Base-by-base conservation (phyloP, 1,140 invertebrate species). In the Caenorhabditis tropicalis region DNA sequence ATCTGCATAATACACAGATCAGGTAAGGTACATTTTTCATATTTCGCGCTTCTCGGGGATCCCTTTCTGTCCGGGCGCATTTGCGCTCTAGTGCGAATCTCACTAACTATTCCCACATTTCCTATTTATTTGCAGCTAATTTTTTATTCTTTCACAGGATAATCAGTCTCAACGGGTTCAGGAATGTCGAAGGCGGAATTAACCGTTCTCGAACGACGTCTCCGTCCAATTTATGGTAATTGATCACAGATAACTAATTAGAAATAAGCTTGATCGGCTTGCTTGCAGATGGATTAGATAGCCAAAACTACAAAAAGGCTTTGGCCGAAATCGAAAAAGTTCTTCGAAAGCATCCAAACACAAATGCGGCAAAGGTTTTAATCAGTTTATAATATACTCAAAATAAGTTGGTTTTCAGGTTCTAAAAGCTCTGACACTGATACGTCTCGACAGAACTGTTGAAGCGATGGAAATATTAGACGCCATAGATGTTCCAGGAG, bases 281-380 rank as follows among this genome's bases (percentile, higher is more conserved):
- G 29, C 9, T 53, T 81, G 2, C 79, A 81, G 79, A 81, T 29
- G 31, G 29, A 24, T 48, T 81, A 36, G 79, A 81, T 39, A 53
- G 48, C 9, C 48, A 56, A 5, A 51, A 81, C 46, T 81, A 36
- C 79, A 81, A 81, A 56, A 81, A 81, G 36, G 46, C 79, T 4
- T 53, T 81, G 29, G 6, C 48, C 29, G 79, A 81, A 39, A n/a
- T 16, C 36, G 79, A 81, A 9, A 81, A 81, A 39, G 48, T 81
- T n/a, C 79, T 81, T 24, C 51, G 53, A 48, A 81, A 81, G 21
- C 79, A 81, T 39, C 79, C 79, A 24, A 43, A 46, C 15, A 81
- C 79, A 9, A 31, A 9, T 16, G 48, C 48, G 10, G 79, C 79
- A 10, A 81, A 81, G 48, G 79, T 80, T 48, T 80, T 5, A 3